These are phyloP conservation scores for Marronus borbonicus DNA, from an alignment of 2,888 invertebrate genomes.

Conservation along the genomic window DNA sequence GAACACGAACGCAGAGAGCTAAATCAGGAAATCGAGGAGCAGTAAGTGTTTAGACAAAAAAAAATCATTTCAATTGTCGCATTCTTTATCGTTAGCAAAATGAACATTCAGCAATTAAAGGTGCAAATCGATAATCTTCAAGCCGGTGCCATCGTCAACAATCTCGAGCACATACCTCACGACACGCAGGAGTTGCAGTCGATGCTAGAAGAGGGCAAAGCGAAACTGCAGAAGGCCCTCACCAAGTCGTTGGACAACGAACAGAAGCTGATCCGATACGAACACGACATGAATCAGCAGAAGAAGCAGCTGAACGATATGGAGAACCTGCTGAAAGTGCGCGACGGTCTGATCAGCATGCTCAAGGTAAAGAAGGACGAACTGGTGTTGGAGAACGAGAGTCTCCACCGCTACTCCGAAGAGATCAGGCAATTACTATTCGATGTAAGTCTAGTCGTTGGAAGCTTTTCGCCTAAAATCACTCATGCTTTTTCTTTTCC, in stretches of 20 bases:
- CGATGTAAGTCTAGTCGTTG: conserved; percentile 59
- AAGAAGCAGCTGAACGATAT: conserved; percentile 76
- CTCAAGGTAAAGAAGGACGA: conserved; percentile 73
- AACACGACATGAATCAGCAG: conserved; percentile 75
- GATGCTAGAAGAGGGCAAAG: conserved; percentile 65
- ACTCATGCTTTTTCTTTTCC: no score
- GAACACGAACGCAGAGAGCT: conserved; percentile 52
- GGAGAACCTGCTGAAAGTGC: conserved; percentile 76
- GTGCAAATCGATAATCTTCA: conserved; percentile 62
- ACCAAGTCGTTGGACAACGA: conserved; percentile 64
- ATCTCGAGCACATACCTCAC: conserved; percentile 57
- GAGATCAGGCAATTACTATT: conserved; percentile 63
- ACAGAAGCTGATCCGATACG: conserved; percentile 71
- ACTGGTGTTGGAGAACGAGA: conserved; percentile 72
- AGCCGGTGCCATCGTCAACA: conserved; percentile 52
- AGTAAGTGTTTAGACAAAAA: conserved; percentile 46
- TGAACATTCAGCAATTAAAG: conserved; percentile 60
- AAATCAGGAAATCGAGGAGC: conserved; percentile 54
- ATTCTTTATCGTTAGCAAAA: conserved; percentile 55
- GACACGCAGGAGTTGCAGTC: conserved; percentile 63
- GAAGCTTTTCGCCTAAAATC: no score
- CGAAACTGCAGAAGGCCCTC: conserved; percentile 61
- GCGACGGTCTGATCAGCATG: conserved; percentile 76
- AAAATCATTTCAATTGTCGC: no score
- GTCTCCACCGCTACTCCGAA: conserved; percentile 64